Base-by-base conservation (phyloP, 2,113 vertebrate genomes). In the Emydura subglobosa region DNA sequence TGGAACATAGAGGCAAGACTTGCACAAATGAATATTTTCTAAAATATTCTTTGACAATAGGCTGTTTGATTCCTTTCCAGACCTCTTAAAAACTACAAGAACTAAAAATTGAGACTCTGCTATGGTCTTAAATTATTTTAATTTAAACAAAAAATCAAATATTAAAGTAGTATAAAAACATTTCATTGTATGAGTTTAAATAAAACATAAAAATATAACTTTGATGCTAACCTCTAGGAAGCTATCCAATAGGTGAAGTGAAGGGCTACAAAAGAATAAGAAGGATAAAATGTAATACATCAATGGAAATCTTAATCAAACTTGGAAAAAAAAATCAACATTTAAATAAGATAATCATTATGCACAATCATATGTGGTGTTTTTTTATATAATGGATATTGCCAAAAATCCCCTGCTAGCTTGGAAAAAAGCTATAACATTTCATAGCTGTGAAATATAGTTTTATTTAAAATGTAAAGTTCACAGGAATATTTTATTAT, bases 121-220 rank as follows among this genome's bases (percentile, higher is more conserved):
- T 44, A 49, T 31, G 25, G 34, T 49, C 34, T 55, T 39, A 76
- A 54, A 34, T 9, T 22, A 16, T 3, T 24, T 29, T 25, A 2
- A 27, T 85, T 80, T 31, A 31, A 74, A 24, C 12, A 80, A 44
- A 83, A 51, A 29, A 1, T 84, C 61, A 14, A 16, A 13, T 8
- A 24, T 49, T 22, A 47, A 12, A 53, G 24, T 14, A 78, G 44
- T 21, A 31, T 3, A 17, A 25, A 25, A 55, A 84, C 9, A n/a
- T 1, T 0, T 29, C 7, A 19, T 0, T 0, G 4, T 42, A 27
- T 27, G 44, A 55, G 9, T 51, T n/a, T 50, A 42, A 44, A 49
- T 44, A 13, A 72, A 10, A 19, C 39, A 39, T 5, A 5, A n/a
- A 2, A 39, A n/a, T 72, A 72, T 72, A 34, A n/a, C 34, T 72